Percentiles rank a stretch among this genome's conserved stretches.
Conservation (phyloP, 1,140 invertebrate genomes). For the Drosophila leontia region DNA sequence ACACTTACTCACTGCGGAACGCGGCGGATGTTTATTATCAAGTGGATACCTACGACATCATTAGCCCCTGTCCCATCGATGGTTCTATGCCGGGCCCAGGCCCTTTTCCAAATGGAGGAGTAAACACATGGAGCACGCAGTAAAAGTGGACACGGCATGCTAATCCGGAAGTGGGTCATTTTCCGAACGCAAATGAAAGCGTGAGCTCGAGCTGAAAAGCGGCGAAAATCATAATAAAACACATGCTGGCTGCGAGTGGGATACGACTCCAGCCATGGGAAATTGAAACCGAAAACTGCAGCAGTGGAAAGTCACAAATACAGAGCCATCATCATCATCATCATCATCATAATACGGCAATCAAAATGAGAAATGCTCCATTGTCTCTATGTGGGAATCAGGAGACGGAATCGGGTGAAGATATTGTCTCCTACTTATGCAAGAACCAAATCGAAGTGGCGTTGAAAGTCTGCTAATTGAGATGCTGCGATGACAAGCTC, state of each 20-base stretch:
- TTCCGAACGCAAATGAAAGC: conserved; percentile 80
- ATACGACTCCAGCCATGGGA: conserved; percentile 55
- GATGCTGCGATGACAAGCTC: conserved; percentile 5
- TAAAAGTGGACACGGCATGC: conserved; percentile 67
- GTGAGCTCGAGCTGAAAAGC: conserved; percentile 48
- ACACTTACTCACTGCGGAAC: conserved; percentile 59
- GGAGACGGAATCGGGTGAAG: background rate
- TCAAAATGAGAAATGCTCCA: conserved; percentile 59
- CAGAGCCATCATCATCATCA: conserved; percentile 41
- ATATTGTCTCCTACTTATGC: conserved; percentile 29
- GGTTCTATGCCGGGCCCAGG: conserved; percentile 26
- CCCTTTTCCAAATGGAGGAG: conserved; percentile 44
- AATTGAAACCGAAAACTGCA: conserved; percentile 64
- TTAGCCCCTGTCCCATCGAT: conserved; percentile 43
- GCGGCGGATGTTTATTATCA: conserved; percentile 71
- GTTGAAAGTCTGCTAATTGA: conserved; percentile 22
- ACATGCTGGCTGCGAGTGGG: conserved; percentile 49
- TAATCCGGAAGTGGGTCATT: conserved; percentile 81
- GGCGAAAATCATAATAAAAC: conserved; percentile 62
- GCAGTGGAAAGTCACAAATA: conserved; percentile 38
- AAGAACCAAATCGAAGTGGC: conserved; percentile 24
- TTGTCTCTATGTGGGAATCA: conserved; percentile 56
- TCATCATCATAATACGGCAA: conserved; percentile 45
- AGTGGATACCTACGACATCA: conserved; percentile 62
- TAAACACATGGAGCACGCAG: conserved; percentile 21